Evolutionary conservation across 2,888 invertebrate species (phyloP).

Genomic region (Hedychridium roseum): DNA sequence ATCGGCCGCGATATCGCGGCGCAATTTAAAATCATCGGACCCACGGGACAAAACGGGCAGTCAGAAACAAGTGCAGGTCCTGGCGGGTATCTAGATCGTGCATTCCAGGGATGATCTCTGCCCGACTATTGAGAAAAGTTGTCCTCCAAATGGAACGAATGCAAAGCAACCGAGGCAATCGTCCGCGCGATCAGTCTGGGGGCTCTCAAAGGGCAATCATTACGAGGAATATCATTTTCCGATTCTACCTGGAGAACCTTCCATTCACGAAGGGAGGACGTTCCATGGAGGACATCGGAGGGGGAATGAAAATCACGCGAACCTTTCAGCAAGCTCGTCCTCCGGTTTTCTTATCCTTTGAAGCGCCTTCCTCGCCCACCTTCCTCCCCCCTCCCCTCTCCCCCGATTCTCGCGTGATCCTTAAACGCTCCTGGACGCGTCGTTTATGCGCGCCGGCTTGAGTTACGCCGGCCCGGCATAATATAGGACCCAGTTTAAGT

Average conservation of each 20-base stretch:
- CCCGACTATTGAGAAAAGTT: too few species aligned
- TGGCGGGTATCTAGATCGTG: constrained; percentile 55
- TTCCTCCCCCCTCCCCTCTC: constrained; percentile 6
- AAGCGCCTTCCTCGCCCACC: too few species aligned
- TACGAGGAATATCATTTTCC: too few species aligned
- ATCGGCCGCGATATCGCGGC: constrained; percentile 51
- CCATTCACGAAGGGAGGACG: too few species aligned
- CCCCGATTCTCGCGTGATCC: constrained; percentile 13
- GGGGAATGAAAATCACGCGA: too few species aligned
- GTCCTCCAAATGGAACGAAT: too few species aligned
- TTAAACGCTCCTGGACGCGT: constrained; percentile 13
- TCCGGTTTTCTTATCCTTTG: constrained; percentile 3
- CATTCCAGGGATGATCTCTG: constrained; percentile 48
- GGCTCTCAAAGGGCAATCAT: too few species aligned
- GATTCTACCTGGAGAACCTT: too few species aligned
- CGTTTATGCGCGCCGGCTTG: constrained; percentile 19
- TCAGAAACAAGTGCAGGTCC: constrained; percentile 50
- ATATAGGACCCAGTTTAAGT: constrained; percentile 23
- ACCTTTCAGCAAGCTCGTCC: constrained; percentile 28
- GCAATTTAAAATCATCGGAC: constrained; percentile 58
- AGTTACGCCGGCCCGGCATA: constrained; percentile 15
- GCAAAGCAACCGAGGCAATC: too few species aligned
- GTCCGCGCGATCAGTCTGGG: too few species aligned
- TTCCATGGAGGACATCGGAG: too few species aligned
- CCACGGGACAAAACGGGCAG: constrained; percentile 56